phyloP scores from a whole-genome alignment of 2,797 vertebrate genomes.

The Crossoptilon crossoptilon region DNA sequence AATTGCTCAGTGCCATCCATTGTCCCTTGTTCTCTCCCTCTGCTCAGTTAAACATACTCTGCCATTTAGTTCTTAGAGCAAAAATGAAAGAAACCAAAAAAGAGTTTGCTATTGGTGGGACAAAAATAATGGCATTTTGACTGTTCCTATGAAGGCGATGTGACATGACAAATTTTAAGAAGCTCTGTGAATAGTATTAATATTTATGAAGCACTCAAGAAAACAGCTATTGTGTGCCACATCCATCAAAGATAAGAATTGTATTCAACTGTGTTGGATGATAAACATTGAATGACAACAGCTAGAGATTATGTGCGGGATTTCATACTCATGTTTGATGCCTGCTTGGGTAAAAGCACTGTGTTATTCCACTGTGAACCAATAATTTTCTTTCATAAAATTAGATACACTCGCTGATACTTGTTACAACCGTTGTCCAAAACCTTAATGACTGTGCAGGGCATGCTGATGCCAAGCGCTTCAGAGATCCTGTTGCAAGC shows the following conservation, averaged over 20 bases:
- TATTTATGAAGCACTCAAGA: slow-evolving; percentile 76
- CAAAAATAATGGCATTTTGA: slow-evolving; percentile 28
- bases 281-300: slow-evolving; percentile 76
- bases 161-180: slow-evolving; percentile 72
- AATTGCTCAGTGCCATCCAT: slow-evolving; percentile 30
- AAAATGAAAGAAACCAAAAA: not conserved
- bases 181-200: slow-evolving; percentile 75
- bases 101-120: slow-evolving; percentile 13
- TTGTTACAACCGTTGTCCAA: not conserved
- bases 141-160: slow-evolving; percentile 58
- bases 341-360: slow-evolving; percentile 31
- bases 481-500: not conserved
- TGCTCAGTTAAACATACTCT: not conserved
- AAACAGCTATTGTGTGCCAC: slow-evolving; percentile 47
- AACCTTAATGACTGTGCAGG: not conserved
- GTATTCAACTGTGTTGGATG: slow-evolving; percentile 54
- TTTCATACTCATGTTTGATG: slow-evolving; percentile 46
- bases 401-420: slow-evolving; percentile 44
- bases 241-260: slow-evolving; percentile 74
- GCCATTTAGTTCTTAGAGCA: not conserved
- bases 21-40: not conserved
- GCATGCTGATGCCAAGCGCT: not conserved
- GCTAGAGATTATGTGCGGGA: slow-evolving; percentile 53
- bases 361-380: slow-evolving; percentile 42
- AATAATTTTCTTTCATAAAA: slow-evolving; percentile 53